These are phyloP conservation scores for Scaptodrosophila latifasciaeformis DNA, from an alignment of 2,888 invertebrate genomes.

Conservation along the genomic window DNA sequence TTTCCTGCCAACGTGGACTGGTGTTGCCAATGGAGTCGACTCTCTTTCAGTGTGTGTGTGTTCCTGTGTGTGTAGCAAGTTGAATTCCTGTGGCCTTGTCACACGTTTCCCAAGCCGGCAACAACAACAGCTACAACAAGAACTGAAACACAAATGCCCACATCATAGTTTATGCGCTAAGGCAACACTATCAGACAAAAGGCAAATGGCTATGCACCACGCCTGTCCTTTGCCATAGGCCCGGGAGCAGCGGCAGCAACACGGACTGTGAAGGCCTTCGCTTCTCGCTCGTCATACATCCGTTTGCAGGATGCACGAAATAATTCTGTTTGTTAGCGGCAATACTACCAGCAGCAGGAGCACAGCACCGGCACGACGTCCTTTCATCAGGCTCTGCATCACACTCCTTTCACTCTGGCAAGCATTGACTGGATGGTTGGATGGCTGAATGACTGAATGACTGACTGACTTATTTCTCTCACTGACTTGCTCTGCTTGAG, in stretches of 20 bases:
- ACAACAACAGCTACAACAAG: slow-evolving; percentile 28
- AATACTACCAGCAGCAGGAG: slow-evolving; percentile 1
- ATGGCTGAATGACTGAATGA: too few species aligned
- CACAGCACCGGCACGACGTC: slow-evolving; percentile 39
- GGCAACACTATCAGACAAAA: slow-evolving; percentile 52
- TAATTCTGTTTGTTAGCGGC: slow-evolving; percentile 60
- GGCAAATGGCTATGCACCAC: slow-evolving; percentile 13
- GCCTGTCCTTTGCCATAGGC: slow-evolving; percentile 30
- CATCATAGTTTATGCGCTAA: slow-evolving; percentile 54
- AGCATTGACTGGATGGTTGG: too few species aligned
- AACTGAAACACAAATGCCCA: slow-evolving; percentile 21
- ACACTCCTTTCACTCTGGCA: too few species aligned
- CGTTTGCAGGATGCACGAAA: slow-evolving; percentile 65
- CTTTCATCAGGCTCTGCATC: slow-evolving; percentile 40
- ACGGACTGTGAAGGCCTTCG: not conserved
- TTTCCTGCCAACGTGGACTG: slow-evolving; percentile 31
- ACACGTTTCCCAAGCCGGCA: slow-evolving; percentile 39
- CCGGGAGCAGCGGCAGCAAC: slow-evolving; percentile 6
- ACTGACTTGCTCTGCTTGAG: slow-evolving; percentile 14
- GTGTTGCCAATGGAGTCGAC: too few species aligned
- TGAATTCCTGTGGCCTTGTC: slow-evolving; percentile 63
- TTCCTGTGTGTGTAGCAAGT: slow-evolving; percentile 29
- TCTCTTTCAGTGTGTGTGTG: not conserved
- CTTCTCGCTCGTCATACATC: slow-evolving; percentile 53
- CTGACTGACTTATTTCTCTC: slow-evolving; percentile 50